These are phyloP conservation scores for Hylyphantes graminicola DNA, from an alignment of 1,140 invertebrate genomes.

Conservation along the genomic window DNA sequence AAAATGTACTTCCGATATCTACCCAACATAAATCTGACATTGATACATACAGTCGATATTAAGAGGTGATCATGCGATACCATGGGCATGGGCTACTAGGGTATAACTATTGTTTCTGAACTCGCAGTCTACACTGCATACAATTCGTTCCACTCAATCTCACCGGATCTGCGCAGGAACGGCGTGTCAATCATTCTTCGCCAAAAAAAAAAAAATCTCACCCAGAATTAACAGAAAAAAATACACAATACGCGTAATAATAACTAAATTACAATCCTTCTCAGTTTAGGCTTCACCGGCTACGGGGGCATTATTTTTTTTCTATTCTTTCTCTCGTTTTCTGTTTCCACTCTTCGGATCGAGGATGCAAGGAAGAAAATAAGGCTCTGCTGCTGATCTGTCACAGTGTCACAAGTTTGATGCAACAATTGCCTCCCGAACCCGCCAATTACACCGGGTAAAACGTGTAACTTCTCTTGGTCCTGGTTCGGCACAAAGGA, in stretches of 20 bases:
- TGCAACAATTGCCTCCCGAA: conserved; percentile 31
- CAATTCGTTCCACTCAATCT: conserved; percentile 2
- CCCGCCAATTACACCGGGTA: conserved; percentile 29
- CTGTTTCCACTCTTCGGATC: neutral
- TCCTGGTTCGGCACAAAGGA: conserved; percentile 30
- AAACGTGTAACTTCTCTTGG: neutral
- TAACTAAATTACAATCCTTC: conserved; percentile 22
- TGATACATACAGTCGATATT: no score
- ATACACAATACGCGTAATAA: neutral
- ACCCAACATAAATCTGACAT: no score
- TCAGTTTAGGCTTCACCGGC: conserved; percentile 4
- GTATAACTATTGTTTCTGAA: no score
- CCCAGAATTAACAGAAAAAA: no score
- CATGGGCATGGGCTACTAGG: no score
- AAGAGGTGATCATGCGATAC: no score
- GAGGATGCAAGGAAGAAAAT: neutral
- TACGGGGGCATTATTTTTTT: neutral
- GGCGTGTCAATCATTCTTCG: conserved; percentile 23
- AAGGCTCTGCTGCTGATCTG: conserved; percentile 24
- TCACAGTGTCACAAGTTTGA: conserved; percentile 53
- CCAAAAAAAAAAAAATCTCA: neutral
- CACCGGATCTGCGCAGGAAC: conserved; percentile 13
- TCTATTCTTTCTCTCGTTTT: conserved; percentile 1
- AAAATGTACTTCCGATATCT: no score
- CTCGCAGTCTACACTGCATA: no score